These are phyloP conservation scores for Drosophila guanche DNA, from an alignment of 1,140 invertebrate genomes.

Conservation along the genomic window DNA sequence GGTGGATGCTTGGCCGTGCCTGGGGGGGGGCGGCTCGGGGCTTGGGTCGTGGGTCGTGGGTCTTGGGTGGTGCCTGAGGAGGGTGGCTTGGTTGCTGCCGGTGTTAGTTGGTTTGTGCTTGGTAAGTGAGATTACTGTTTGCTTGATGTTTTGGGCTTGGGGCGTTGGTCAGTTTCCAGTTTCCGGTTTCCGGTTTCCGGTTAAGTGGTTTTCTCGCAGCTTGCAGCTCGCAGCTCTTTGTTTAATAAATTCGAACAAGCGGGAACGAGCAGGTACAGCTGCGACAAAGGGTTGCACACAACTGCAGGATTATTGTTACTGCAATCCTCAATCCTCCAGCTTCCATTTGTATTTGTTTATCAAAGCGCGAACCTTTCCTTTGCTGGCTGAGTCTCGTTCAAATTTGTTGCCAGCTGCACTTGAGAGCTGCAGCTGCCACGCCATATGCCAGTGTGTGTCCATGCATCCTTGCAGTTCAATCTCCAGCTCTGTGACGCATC, in stretches of 20 bases:
- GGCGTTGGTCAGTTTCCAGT: conserved; percentile 24
- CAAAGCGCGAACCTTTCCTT: conserved; percentile 59
- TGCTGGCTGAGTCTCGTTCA: conserved; percentile 33
- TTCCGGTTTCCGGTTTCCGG: conserved; percentile 20
- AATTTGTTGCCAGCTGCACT: conserved; percentile 70
- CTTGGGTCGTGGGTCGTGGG: neutral
- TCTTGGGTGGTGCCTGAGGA: conserved; percentile 2
- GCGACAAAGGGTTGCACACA: too few relatives aligned
- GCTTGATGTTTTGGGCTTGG: neutral
- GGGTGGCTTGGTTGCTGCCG: neutral
- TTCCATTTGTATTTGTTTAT: conserved; percentile 74
- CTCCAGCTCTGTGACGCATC: conserved; percentile 48
- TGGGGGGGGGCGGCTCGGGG: neutral
- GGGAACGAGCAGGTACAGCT: too few relatives aligned
- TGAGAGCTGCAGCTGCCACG: conserved; percentile 25
- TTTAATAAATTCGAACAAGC: too few relatives aligned
- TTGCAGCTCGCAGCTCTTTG: too few relatives aligned
- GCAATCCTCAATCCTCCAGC: conserved; percentile 8
- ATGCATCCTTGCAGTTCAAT: conserved; percentile 57
- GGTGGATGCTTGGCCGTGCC: neutral
- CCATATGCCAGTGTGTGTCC: conserved; percentile 1
- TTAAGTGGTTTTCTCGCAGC: conserved; percentile 14
- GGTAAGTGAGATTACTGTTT: conserved; percentile 10
- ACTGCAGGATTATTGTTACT: too few relatives aligned
- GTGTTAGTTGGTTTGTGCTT: too few relatives aligned